Percentiles rank a stretch among this genome's conserved stretches.
phyloP scores from a whole-genome alignment of 35 echinoderm and acorn worm genomes.

The Stichopus chloronotus region DNA sequence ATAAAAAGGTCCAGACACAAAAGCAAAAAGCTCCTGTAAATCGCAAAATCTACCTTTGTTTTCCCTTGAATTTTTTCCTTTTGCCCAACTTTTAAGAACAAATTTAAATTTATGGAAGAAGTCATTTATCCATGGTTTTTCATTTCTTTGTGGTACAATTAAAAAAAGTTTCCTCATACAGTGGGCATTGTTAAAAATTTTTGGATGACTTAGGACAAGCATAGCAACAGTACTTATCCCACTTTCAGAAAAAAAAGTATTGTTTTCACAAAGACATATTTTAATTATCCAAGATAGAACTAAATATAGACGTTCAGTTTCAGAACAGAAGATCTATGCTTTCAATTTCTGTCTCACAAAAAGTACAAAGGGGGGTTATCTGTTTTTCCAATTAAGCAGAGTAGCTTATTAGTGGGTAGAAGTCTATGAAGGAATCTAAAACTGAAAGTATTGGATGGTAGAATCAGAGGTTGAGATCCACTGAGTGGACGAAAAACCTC shows the following conservation, averaged over 20 bases:
- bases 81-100: not conserved
- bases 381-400: not conserved
- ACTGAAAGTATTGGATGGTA: not conserved
- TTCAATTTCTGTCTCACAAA: not conserved
- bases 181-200: not conserved
- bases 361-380: not conserved
- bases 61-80: not conserved
- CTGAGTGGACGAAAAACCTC: not conserved
- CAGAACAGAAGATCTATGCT: not conserved
- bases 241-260: not conserved
- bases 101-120: not conserved
- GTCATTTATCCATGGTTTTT: not conserved
- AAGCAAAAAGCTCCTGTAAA: not conserved
- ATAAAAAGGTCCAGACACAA: not conserved
- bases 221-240: not conserved
- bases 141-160: not conserved
- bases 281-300: not conserved
- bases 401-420: not conserved
- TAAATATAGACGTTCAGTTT: not conserved
- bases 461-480: not conserved
- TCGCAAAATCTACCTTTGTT: not conserved
- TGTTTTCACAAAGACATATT: slow-evolving; percentile 4
- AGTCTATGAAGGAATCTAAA: not conserved
- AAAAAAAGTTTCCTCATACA: not conserved
- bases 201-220: not conserved